These are phyloP conservation scores for Cacoxenus indagator DNA, from an alignment of 2,888 invertebrate species.

Conservation along the genomic window DNA sequence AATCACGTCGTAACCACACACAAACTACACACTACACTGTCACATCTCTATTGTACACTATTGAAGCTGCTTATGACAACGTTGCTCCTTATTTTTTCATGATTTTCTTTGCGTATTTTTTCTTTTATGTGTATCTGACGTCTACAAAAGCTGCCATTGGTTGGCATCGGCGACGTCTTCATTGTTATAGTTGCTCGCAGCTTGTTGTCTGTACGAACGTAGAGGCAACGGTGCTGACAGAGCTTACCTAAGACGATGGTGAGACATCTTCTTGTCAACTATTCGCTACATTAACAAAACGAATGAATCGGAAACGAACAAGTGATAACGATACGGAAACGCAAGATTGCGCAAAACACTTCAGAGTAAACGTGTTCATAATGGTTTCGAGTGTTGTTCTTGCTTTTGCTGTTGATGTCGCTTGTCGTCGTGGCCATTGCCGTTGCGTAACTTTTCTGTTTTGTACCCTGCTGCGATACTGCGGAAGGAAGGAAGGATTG, in stretches of 20 bases:
- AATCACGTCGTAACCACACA: too few relatives aligned
- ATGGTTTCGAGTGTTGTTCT: conserved; percentile 30
- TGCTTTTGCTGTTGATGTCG: background rate
- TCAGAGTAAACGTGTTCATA: conserved; percentile 55
- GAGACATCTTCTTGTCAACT: conserved; percentile 53
- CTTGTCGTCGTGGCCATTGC: background rate
- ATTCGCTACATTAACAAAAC: conserved; percentile 67
- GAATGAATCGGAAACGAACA: conserved; percentile 68
- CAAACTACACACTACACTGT: too few relatives aligned
- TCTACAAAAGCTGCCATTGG: conserved; percentile 14
- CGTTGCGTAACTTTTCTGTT: conserved; percentile 9
- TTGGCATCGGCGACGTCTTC: background rate
- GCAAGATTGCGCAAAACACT: conserved; percentile 49
- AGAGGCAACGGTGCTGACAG: conserved; percentile 37
- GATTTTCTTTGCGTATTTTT: too few relatives aligned
- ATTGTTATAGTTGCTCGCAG: background rate
- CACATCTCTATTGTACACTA: too few relatives aligned
- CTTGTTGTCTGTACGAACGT: too few relatives aligned
- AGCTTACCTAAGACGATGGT: background rate
- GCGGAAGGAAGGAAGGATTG: background rate
- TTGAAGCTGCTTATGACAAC: too few relatives aligned
- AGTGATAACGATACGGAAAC: conserved; percentile 54
- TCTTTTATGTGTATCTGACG: conserved; percentile 23
- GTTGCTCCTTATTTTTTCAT: too few relatives aligned
- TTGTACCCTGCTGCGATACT: background rate